Evolutionary conservation across 1,140 invertebrate genomes (phyloP).

Genomic region (Andrena cerasifolii): DNA sequence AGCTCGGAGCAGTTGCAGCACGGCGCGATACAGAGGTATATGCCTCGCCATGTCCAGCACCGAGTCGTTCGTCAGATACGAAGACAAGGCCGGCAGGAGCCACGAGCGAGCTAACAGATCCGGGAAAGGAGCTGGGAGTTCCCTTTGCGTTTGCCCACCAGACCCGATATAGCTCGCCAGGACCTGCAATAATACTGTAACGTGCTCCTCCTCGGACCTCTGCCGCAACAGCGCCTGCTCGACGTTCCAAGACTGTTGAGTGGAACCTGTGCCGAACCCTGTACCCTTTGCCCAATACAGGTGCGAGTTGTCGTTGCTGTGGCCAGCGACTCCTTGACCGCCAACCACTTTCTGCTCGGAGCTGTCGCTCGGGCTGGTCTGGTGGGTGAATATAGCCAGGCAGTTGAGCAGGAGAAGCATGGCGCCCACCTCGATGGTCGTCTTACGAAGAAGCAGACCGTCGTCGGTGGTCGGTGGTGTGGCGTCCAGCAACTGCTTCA

Average conservation of each 20-base stretch:
- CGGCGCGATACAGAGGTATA: slow-evolving; percentile 94
- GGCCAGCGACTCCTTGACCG: slow-evolving; percentile 61
- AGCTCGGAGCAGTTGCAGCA: slow-evolving; percentile 91
- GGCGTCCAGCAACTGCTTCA: slow-evolving; percentile 90
- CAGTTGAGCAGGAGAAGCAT: slow-evolving; percentile 93
- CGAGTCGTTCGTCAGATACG: slow-evolving; percentile 96
- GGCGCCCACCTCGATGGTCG: slow-evolving; percentile 92
- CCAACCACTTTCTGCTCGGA: slow-evolving; percentile 49
- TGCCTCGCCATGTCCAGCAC: slow-evolving; percentile 97
- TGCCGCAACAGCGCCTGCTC: slow-evolving; percentile 95
- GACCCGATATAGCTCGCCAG: slow-evolving; percentile 94
- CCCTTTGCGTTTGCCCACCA: slow-evolving; percentile 82
- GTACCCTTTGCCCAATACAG: slow-evolving; percentile 97
- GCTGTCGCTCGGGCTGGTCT: slow-evolving; percentile 81
- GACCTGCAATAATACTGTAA: slow-evolving; percentile 90
- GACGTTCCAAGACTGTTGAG: slow-evolving; percentile 97
- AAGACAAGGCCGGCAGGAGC: slow-evolving; percentile 93
- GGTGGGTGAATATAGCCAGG: slow-evolving; percentile 94
- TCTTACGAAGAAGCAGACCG: slow-evolving; percentile 89
- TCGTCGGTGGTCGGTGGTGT: slow-evolving; percentile 92
- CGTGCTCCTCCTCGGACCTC: slow-evolving; percentile 95
- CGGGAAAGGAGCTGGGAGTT: slow-evolving; percentile 87
- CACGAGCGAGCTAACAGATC: slow-evolving; percentile 92
- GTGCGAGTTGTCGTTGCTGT: slow-evolving; percentile 90
- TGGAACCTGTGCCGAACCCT: slow-evolving; percentile 97